Evolutionary conservation across 2,797 vertebrate species (phyloP).

Genomic region (Catostomus latipinnis): DNA sequence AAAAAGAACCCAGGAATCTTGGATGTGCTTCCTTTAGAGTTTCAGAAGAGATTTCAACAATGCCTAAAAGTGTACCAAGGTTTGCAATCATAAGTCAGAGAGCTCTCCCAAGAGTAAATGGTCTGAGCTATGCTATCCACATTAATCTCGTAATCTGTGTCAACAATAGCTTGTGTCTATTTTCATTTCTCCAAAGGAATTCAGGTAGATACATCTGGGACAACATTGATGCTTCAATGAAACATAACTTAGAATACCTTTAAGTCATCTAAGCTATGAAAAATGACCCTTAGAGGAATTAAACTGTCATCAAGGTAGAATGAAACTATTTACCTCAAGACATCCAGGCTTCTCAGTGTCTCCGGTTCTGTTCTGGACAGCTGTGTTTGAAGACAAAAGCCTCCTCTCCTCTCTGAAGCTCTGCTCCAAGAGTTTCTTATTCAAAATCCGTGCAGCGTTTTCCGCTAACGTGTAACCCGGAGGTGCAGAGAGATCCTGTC

Average conservation of each 20-base stretch:
- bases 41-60: too few relatives aligned
- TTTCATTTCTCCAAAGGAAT: not conserved
- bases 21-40: too few relatives aligned
- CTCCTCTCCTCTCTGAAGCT: constrained; percentile 88
- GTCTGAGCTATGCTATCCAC: too few relatives aligned
- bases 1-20: too few relatives aligned
- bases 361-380: constrained; percentile 71
- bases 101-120: too few relatives aligned
- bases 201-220: not conserved
- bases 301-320: not conserved
- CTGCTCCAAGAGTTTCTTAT: constrained; percentile 94
- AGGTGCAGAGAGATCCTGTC: constrained; percentile 92
- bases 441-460: constrained; percentile 91
- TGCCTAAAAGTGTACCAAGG: too few relatives aligned
- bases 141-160: not conserved
- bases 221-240: not conserved
- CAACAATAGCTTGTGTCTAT: not conserved
- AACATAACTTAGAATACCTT: not conserved
- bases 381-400: constrained; percentile 73
- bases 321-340: constrained; percentile 89
- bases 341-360: constrained; percentile 85
- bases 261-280: not conserved
- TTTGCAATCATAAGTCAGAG: too few relatives aligned
- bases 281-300: not conserved
- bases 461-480: constrained; percentile 92